Evolutionary conservation across 2,113 vertebrate species (phyloP), one percentile per base, ranked within the genome.

Genomic region (Thamnophis sirtalis): DNA sequence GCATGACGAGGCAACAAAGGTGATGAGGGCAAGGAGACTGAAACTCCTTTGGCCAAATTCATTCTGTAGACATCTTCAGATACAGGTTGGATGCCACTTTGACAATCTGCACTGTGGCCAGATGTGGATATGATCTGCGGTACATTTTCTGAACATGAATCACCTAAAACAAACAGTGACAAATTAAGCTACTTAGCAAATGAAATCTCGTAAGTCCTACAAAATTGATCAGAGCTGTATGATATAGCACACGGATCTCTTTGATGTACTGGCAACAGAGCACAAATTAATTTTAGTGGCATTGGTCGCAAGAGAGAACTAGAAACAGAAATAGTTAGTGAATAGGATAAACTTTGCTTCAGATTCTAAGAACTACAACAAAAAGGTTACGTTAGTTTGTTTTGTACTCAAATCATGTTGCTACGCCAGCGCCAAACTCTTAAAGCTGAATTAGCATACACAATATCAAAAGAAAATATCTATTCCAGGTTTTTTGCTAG

Each of bases 11-110:
- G 99, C 96, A 99, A 97, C 84, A 99, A 97, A 63, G 99, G 99
- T 0, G 99, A 99, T n/a, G 99, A 99, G 0, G 99, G 99, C 88
- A 99, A 97, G 0, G 99, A 99, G 98, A 99, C 98, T 1, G 99
- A 99, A 86, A 99, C 98, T 22, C 99, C 99, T 96, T 98, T 99
- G 55, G 98, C 95, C 92, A 99, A 94, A 93, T 97, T 98, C 90
- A 98, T 96, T 93, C 98, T 98, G 85, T 97, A 98, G 38, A 97
- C 92, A 86, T 98, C 98, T 84, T 98, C 98, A 1, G 97, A 95
- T 84, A 91, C 38, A 0, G 96, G 95, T 56, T 97, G 96, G 54
- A 93, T 94, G 5, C 95, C 96, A 87, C 80, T 8, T n/a, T 97
- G 95, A 15, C 96, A 95, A 28, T 98, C 98, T 4, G 96, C 97